These are phyloP conservation scores for Diplazon laetatorius DNA, from an alignment of 2,888 invertebrate genomes.

Conservation along the genomic window DNA sequence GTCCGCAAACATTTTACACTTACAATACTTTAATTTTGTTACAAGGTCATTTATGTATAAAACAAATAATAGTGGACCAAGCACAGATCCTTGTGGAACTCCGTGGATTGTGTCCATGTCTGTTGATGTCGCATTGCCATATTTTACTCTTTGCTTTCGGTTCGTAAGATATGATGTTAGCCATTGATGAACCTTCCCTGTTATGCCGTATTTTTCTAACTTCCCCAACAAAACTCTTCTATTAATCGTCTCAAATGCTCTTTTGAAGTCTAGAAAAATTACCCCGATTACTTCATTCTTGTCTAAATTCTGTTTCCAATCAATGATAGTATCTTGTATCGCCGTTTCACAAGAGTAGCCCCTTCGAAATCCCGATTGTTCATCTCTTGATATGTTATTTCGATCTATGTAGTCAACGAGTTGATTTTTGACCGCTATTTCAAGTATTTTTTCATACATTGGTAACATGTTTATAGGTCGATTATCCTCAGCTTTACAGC, in stretches of 20 bases:
- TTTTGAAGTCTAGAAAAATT: slow-evolving; percentile 23
- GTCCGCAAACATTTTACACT: background rate
- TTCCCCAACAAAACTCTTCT: slow-evolving; percentile 3
- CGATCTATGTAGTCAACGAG: background rate
- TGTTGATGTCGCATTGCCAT: background rate
- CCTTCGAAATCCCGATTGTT: slow-evolving; percentile 30
- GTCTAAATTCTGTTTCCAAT: slow-evolving; percentile 32
- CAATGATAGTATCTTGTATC: slow-evolving; percentile 21
- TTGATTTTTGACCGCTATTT: slow-evolving; percentile 29
- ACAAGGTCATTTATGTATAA: background rate
- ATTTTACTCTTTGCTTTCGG: background rate
- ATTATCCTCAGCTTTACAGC: too few relatives aligned
- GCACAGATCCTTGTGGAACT: background rate
- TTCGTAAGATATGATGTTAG: background rate
- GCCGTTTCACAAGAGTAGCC: slow-evolving; percentile 29
- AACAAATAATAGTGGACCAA: background rate
- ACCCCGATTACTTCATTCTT: slow-evolving; percentile 8
- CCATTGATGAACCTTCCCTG: background rate
- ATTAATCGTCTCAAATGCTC: slow-evolving; percentile 26
- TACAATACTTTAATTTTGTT: background rate
- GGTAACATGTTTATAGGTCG: too few relatives aligned
- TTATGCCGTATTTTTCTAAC: background rate
- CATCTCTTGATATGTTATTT: slow-evolving; percentile 3
- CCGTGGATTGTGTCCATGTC: background rate
- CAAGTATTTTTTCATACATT: too few relatives aligned